A percentile compares a stretch with the other conserved stretches of the same genome.
These are phyloP conservation scores for Macropus fuliginosus DNA, from an alignment of 2,797 vertebrate genomes.

Conservation along the genomic window DNA sequence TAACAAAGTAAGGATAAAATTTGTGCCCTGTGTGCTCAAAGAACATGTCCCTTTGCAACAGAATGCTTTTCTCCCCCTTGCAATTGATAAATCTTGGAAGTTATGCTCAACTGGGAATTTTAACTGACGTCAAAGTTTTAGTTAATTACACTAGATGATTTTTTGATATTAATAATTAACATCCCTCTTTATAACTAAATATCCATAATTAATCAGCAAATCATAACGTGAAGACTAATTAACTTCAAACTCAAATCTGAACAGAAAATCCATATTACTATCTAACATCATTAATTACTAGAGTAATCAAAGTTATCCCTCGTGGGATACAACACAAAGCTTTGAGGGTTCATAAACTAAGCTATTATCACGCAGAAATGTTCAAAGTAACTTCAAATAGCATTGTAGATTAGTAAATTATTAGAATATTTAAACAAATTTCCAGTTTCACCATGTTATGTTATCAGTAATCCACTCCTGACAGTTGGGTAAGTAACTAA, in stretches of 20 bases:
- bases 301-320: conserved; percentile 97
- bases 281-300: conserved; percentile 98
- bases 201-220: conserved; percentile 99
- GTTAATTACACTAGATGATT: conserved; percentile 96
- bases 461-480: conserved; percentile 64
- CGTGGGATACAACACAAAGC: conserved; percentile 94
- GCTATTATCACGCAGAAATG: conserved; percentile 81
- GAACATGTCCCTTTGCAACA: not conserved
- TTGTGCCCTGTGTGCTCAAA: not conserved
- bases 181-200: conserved; percentile 99
- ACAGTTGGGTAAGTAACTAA: conserved; percentile 32
- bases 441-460: conserved; percentile 56
- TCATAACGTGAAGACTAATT: conserved; percentile 98
- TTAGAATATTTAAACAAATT: conserved; percentile 77
- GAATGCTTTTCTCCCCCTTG: not conserved
- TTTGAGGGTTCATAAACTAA: conserved; percentile 86
- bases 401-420: conserved; percentile 73
- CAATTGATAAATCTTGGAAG: conserved; percentile 77
- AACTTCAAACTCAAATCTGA: conserved; percentile 99
- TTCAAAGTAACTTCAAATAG: conserved; percentile 79
- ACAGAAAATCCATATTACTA: conserved; percentile 98
- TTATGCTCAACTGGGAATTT: conserved; percentile 76
- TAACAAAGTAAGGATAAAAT: conserved; percentile 25
- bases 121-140: conserved; percentile 87
- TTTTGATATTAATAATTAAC: conserved; percentile 99